These are phyloP conservation scores for Heliothis virescens DNA, from an alignment of 1,140 invertebrate genomes.

Conservation along the genomic window DNA sequence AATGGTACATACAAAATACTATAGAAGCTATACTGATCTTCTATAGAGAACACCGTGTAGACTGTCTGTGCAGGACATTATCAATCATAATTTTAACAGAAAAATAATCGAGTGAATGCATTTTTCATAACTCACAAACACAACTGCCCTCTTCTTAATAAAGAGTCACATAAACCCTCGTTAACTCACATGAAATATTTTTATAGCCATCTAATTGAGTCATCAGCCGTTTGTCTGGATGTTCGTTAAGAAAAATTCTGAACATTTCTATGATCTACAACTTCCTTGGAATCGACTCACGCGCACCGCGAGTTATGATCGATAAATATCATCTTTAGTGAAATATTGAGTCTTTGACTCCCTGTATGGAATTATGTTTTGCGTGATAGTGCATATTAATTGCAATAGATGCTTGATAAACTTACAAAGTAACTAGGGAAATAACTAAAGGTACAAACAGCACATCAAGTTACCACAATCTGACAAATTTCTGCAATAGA, in stretches of 20 bases:
- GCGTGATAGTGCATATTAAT: not conserved
- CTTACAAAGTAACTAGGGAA: too few species aligned
- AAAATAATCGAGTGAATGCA: too few species aligned
- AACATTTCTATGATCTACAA: not conserved
- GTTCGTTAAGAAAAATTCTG: not conserved
- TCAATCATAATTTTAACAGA: too few species aligned
- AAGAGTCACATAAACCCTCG: not conserved
- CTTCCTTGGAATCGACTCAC: not conserved
- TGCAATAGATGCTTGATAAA: not conserved
- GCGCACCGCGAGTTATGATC: slow-evolving; percentile 19
- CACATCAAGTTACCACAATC: too few species aligned
- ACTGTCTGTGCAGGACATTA: too few species aligned
- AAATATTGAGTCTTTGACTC: slow-evolving; percentile 9
- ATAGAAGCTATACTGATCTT: too few species aligned
- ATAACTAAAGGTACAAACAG: too few species aligned
- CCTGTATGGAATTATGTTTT: slow-evolving; percentile 15
- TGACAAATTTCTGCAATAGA: too few species aligned
- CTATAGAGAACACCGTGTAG: too few species aligned
- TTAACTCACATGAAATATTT: not conserved
- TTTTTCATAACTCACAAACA: too few species aligned
- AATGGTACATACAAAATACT: too few species aligned
- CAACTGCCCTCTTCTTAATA: not conserved
- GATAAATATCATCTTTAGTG: slow-evolving; percentile 11
- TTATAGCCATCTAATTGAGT: not conserved
- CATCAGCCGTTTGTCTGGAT: not conserved